Conservation (phyloP, 1,140 invertebrate species). For the Coboldia fuscipes region DNA sequence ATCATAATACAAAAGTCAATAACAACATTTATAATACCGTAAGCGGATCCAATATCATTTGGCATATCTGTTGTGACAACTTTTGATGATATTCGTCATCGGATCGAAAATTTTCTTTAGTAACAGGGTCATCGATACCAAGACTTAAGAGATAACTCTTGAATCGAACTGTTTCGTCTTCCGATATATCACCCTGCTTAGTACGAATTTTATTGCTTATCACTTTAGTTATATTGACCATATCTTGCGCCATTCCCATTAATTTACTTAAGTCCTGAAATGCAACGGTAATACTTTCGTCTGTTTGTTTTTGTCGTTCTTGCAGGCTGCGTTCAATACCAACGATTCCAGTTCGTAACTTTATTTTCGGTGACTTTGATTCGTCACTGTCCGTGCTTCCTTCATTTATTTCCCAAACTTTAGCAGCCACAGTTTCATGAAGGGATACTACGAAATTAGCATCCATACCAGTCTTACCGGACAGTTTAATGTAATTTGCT, state of each 20-base stretch:
- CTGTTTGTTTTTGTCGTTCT: slow-evolving; percentile 72
- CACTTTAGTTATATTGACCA: slow-evolving; percentile 79
- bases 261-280: slow-evolving; percentile 90
- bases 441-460: slow-evolving; percentile 41
- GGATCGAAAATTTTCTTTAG: slow-evolving; percentile 67
- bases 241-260: slow-evolving; percentile 93
- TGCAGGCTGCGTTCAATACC: slow-evolving; percentile 87
- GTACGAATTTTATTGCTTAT: slow-evolving; percentile 89
- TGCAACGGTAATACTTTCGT: slow-evolving; percentile 75
- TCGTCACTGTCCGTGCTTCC: slow-evolving; percentile 11
- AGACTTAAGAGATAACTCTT: slow-evolving; percentile 91
- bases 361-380: slow-evolving; percentile 27
- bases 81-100: slow-evolving; percentile 73
- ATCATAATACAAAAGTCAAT: no score
- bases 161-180: slow-evolving; percentile 92
- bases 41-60: slow-evolving; percentile 61
- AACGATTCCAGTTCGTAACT: slow-evolving; percentile 71
- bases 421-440: slow-evolving; percentile 33
- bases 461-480: slow-evolving; percentile 68
- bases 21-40: slow-evolving; percentile 40
- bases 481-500: slow-evolving; percentile 61
- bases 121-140: slow-evolving; percentile 94
- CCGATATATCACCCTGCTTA: slow-evolving; percentile 86
- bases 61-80: slow-evolving; percentile 67
- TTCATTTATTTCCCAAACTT: slow-evolving; percentile 31